phyloP scores from a whole-genome alignment of 2,797 vertebrate species.

The Coregonus suidteri region DNA sequence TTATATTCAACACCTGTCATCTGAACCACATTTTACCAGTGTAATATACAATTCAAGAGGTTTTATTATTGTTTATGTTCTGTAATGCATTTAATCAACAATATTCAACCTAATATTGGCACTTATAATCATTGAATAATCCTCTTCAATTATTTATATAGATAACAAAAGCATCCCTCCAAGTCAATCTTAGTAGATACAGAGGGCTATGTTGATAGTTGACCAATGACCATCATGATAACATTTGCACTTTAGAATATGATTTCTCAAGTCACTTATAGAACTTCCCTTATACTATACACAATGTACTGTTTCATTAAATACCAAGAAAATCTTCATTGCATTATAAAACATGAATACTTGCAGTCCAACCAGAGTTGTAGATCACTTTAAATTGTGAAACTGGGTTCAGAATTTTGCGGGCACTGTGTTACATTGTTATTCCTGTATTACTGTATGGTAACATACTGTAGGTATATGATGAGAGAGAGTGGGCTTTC shows the following conservation, averaged over 20 bases:
- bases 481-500: not conserved
- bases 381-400: too few relatives aligned
- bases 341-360: slow-evolving; percentile 32
- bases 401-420: too few relatives aligned
- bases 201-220: slow-evolving; percentile 15
- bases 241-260: slow-evolving; percentile 60
- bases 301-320: slow-evolving; percentile 21
- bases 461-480: not conserved
- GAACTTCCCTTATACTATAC: not conserved
- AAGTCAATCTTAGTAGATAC: slow-evolving; percentile 14
- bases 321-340: slow-evolving; percentile 48
- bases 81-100: not conserved
- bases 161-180: slow-evolving; percentile 1
- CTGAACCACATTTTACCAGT: not conserved
- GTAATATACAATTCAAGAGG: too few relatives aligned
- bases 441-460: not conserved
- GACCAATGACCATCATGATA: not conserved
- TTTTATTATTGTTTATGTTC: not conserved
- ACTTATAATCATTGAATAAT: not conserved
- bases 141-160: not conserved
- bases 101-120: not conserved
- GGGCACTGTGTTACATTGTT: not conserved
- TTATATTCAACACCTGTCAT: not conserved
- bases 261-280: slow-evolving; percentile 17
- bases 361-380: not conserved